A percentile compares a stretch with the other conserved stretches of the same genome.
Conservation (phyloP, 2,797 vertebrate species). For the Tokudaia tokunoshimensis region DNA sequence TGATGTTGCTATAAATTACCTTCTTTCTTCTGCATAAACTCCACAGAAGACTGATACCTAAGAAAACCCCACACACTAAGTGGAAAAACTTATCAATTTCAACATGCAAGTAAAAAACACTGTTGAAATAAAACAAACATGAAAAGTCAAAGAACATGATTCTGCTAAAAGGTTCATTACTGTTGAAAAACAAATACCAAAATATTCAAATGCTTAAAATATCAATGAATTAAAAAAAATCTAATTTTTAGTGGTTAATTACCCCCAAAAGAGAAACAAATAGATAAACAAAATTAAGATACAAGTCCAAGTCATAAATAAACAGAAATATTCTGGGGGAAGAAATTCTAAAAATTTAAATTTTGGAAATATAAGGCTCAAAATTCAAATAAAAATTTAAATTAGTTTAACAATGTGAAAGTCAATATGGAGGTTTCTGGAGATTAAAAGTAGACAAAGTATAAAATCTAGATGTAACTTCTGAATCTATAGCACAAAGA, state of each 20-base stretch:
- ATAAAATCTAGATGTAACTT: background rate
- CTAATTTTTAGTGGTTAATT: background rate
- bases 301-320: background rate
- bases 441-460: background rate
- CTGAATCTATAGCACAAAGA: background rate
- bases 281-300: background rate
- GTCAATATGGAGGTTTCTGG: no score
- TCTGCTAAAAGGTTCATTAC: background rate
- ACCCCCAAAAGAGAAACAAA: background rate
- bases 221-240: background rate
- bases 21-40: background rate
- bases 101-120: background rate
- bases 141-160: background rate
- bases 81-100: background rate
- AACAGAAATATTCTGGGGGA: background rate
- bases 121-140: background rate
- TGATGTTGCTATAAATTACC: background rate
- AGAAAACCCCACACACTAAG: background rate
- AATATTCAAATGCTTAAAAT: background rate
- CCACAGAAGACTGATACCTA: background rate
- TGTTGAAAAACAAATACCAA: background rate
- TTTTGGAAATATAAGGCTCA: background rate
- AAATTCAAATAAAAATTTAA: background rate
- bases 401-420: no score
- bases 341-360: background rate